These are phyloP conservation scores for Magallana gigas DNA, from an alignment of 1,140 invertebrate genomes.

Conservation along the genomic window DNA sequence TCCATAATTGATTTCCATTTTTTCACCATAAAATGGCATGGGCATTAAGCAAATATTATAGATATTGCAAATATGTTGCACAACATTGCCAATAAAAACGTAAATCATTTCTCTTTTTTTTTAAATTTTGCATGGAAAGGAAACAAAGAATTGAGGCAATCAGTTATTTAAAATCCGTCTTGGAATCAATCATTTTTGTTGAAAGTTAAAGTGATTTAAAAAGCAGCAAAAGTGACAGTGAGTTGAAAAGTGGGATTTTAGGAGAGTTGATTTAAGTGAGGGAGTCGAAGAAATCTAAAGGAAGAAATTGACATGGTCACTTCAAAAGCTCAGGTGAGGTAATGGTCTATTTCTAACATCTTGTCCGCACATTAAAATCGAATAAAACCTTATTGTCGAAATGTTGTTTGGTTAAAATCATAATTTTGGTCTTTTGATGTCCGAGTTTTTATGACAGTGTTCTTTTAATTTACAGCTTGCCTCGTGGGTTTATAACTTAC, in stretches of 20 bases:
- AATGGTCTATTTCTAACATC: conserved; percentile 26
- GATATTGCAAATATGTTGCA: too few relatives aligned
- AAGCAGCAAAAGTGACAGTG: background rate
- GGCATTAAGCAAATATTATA: too few relatives aligned
- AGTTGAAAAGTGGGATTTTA: conserved; percentile 6
- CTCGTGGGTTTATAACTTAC: conserved; percentile 23
- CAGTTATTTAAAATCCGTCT: too few relatives aligned
- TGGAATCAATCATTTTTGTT: too few relatives aligned
- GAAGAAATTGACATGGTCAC: background rate
- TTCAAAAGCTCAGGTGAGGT: conserved; percentile 26
- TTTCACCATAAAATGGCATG: too few relatives aligned
- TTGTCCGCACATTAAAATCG: conserved; percentile 7
- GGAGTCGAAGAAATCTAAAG: background rate
- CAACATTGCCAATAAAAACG: too few relatives aligned
- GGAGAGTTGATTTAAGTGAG: background rate
- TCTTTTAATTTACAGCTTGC: conserved; percentile 27
- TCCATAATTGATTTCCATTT: too few relatives aligned
- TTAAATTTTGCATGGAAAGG: too few relatives aligned
- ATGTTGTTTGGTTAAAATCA: conserved; percentile 17
- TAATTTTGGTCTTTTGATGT: conserved; percentile 21
- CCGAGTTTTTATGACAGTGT: conserved; percentile 26
- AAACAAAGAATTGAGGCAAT: too few relatives aligned
- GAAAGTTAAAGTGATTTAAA: too few relatives aligned
- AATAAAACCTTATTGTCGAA: conserved; percentile 6
- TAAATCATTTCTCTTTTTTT: too few relatives aligned